Percentiles rank a stretch among this genome's conserved stretches.
These are phyloP conservation scores for Zygogramma bicolorata DNA, from an alignment of 2,888 invertebrate species.

Conservation along the genomic window DNA sequence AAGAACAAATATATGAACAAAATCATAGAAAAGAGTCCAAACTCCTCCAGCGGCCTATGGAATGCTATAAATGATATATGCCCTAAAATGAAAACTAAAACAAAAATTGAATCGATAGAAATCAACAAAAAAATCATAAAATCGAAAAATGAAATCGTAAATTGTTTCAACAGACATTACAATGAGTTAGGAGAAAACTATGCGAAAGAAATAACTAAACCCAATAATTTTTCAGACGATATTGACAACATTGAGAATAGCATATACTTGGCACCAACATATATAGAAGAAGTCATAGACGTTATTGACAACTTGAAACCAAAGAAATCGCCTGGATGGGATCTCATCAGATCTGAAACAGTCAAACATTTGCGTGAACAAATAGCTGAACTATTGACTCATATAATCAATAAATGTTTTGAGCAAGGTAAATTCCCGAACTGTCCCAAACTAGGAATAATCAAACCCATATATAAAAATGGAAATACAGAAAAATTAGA, in stretches of 20 bases:
- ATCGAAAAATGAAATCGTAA: background rate
- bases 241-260: background rate
- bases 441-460: background rate
- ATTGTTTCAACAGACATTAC: background rate
- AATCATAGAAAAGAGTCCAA: constrained; percentile 3
- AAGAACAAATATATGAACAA: background rate
- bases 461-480: background rate
- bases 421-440: background rate
- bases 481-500: background rate
- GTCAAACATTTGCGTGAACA: background rate
- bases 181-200: no score
- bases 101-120: constrained; percentile 2
- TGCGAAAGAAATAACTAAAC: no score
- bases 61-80: constrained; percentile 1
- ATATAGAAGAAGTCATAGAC: background rate
- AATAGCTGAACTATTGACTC: background rate
- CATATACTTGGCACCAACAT: background rate
- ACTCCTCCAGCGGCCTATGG: constrained; percentile 5
- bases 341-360: background rate
- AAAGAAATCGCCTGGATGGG: background rate
- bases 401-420: background rate
- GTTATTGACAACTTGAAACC: background rate
- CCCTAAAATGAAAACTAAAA: background rate
- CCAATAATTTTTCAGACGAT: background rate
- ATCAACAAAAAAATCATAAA: background rate